Conservation (phyloP, 1,140 invertebrate genomes). For the Ooceraea biroi region DNA sequence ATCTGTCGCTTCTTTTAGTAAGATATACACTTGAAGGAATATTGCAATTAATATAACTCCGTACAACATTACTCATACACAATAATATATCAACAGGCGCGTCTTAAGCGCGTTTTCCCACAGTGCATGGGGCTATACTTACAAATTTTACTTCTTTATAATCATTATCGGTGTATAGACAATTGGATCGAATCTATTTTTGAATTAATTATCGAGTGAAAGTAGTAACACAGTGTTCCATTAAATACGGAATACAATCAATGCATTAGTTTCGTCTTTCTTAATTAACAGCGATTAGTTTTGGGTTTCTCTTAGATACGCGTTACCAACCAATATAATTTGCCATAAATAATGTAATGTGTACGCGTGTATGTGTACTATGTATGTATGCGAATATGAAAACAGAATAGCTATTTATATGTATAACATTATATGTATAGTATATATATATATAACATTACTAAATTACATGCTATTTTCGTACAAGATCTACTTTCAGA, state of each 20-base stretch:
- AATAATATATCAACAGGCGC: conserved; percentile 72
- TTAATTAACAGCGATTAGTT: conserved; percentile 15
- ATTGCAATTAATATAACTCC: conserved; percentile 62
- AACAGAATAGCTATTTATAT: too few relatives aligned
- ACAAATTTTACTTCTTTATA: conserved; percentile 35
- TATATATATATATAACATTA: conserved; percentile 26
- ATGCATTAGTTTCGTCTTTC: not conserved
- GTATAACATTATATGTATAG: too few relatives aligned
- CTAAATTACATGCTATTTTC: conserved; percentile 31
- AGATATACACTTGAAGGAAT: conserved; percentile 65
- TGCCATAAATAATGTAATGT: conserved; percentile 3
- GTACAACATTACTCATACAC: conserved; percentile 52
- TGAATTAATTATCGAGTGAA: conserved; percentile 37
- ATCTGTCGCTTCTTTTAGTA: conserved; percentile 57
- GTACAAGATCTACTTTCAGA: conserved; percentile 5
- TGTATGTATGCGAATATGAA: too few relatives aligned
- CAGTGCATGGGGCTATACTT: conserved; percentile 32
- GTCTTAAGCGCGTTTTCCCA: conserved; percentile 61
- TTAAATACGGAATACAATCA: conserved; percentile 10
- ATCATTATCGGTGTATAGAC: conserved; percentile 50
- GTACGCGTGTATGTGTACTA: too few relatives aligned
- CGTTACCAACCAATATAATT: conserved; percentile 15
- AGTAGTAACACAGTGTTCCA: conserved; percentile 24
- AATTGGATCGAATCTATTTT: conserved; percentile 27
- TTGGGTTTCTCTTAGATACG: not conserved